Percentiles rank a stretch among this genome's conserved stretches.
phyloP scores from a whole-genome alignment of 2,888 invertebrate genomes.

The Coleophora flavipennella region DNA sequence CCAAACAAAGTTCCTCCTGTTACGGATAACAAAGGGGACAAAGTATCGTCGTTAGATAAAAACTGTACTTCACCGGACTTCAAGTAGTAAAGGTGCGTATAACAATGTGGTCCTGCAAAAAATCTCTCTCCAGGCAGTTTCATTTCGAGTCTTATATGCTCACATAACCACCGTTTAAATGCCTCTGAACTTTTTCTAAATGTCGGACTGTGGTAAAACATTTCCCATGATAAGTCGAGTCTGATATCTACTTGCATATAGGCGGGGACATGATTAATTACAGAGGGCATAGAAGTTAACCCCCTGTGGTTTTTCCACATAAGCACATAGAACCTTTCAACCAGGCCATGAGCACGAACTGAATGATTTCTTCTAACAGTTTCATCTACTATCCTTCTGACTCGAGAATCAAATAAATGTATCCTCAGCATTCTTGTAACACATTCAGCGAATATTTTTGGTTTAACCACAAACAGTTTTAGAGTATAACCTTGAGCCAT shows the following conservation, averaged over 20 bases:
- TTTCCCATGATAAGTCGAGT: constrained; percentile 4
- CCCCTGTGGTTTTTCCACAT: constrained; percentile 2
- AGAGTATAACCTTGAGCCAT: background rate
- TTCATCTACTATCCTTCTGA: background rate
- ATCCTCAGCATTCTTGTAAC: background rate
- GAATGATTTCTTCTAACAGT: background rate
- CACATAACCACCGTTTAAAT: constrained; percentile 4
- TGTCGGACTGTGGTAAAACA: constrained; percentile 9
- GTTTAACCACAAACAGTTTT: background rate
- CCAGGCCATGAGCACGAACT: background rate
- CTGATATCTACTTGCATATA: constrained; percentile 2
- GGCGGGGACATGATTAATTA: constrained; percentile 2
- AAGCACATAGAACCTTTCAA: background rate
- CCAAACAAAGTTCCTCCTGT: constrained; percentile 6
- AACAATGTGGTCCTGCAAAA: constrained; percentile 4
- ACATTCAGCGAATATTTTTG: background rate
- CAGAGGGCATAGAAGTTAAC: background rate
- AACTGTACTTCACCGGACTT: constrained; percentile 6
- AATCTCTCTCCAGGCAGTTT: constrained; percentile 4
- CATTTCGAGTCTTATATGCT: background rate
- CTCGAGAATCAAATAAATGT: background rate
- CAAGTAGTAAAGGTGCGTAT: constrained; percentile 5
- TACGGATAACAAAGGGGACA: constrained; percentile 3
- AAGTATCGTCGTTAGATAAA: constrained; percentile 4
- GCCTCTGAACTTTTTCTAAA: constrained; percentile 2